Evolutionary conservation across 2,888 invertebrate species (phyloP).

Genomic region (Morpho helenor): DNA sequence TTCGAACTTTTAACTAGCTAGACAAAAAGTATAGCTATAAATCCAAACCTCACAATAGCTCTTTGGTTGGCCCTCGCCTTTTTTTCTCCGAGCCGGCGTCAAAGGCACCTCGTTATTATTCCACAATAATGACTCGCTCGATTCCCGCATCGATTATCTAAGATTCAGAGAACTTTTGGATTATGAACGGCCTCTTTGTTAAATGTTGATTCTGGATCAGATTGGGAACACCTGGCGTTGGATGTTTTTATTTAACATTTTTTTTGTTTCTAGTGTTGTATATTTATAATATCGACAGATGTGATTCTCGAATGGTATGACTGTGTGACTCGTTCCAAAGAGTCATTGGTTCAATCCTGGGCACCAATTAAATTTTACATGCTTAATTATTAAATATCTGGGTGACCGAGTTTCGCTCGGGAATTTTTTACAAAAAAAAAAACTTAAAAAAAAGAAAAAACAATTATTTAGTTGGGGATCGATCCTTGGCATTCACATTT

Average conservation of each 20-base stretch:
- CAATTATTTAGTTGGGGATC: too few species aligned
- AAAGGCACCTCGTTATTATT: slow-evolving; percentile 23
- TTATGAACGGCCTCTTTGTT: slow-evolving; percentile 18
- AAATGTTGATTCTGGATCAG: slow-evolving; percentile 21
- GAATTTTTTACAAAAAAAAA: too few species aligned
- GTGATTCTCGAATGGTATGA: too few species aligned
- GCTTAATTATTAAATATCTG: too few species aligned
- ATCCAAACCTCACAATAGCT: slow-evolving; percentile 4
- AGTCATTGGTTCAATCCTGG: too few species aligned
- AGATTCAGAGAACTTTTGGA: slow-evolving; percentile 20
- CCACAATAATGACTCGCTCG: slow-evolving; percentile 20
- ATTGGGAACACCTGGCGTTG: slow-evolving; percentile 26
- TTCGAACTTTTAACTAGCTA: slow-evolving; percentile 6
- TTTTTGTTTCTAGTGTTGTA: slow-evolving; percentile 12
- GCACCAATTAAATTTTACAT: too few species aligned
- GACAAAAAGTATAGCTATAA: slow-evolving; percentile 10
- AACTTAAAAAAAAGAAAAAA: too few species aligned
- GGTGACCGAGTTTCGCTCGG: too few species aligned
- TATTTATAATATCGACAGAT: neutral
- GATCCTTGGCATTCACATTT: too few species aligned
- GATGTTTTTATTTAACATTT: slow-evolving; percentile 15
- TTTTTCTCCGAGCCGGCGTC: slow-evolving; percentile 15
- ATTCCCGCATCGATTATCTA: slow-evolving; percentile 18
- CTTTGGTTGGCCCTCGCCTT: neutral
- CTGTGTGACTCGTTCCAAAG: too few species aligned